Conservation (phyloP, 1,140 invertebrate genomes). For the Cryptotermes secundus region DNA sequence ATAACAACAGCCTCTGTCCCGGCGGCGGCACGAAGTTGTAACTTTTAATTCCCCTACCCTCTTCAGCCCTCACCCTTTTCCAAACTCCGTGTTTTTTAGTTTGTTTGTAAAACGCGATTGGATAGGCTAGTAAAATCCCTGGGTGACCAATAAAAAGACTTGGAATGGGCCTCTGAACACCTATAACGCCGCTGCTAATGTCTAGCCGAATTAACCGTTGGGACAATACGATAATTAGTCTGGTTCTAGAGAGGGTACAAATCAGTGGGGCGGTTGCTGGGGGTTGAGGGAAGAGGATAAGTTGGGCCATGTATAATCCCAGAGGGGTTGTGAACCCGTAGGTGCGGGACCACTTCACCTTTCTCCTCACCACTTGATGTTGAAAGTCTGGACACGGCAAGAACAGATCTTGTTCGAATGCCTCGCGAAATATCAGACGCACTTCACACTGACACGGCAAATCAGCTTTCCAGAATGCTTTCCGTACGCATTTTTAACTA, state of each 20-base stretch:
- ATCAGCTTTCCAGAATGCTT: too few species aligned
- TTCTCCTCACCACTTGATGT: background rate
- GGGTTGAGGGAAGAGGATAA: constrained; percentile 21
- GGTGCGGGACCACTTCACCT: constrained; percentile 6
- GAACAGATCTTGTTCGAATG: too few species aligned
- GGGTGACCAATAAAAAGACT: constrained; percentile 37
- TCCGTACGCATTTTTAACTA: too few species aligned
- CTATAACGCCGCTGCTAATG: constrained; percentile 33
- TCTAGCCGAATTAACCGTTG: constrained; percentile 34
- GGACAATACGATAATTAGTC: constrained; percentile 29
- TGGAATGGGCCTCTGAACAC: constrained; percentile 36
- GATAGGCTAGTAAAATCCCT: constrained; percentile 28
- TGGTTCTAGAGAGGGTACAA: constrained; percentile 35
- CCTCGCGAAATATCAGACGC: too few species aligned
- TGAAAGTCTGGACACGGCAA: background rate
- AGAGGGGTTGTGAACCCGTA: constrained; percentile 24
- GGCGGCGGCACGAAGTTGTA: constrained; percentile 24
- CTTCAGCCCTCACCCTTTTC: background rate
- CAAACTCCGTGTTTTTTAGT: constrained; percentile 17
- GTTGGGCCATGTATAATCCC: constrained; percentile 23
- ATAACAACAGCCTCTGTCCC: constrained; percentile 13
- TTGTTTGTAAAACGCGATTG: constrained; percentile 27
- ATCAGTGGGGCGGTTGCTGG: constrained; percentile 37
- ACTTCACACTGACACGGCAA: too few species aligned
- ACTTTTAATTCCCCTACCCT: constrained; percentile 35